A percentile compares a stretch with the other conserved stretches of the same genome.
Conservation (phyloP, 2,888 invertebrate genomes). For the Catocala fraxini region DNA sequence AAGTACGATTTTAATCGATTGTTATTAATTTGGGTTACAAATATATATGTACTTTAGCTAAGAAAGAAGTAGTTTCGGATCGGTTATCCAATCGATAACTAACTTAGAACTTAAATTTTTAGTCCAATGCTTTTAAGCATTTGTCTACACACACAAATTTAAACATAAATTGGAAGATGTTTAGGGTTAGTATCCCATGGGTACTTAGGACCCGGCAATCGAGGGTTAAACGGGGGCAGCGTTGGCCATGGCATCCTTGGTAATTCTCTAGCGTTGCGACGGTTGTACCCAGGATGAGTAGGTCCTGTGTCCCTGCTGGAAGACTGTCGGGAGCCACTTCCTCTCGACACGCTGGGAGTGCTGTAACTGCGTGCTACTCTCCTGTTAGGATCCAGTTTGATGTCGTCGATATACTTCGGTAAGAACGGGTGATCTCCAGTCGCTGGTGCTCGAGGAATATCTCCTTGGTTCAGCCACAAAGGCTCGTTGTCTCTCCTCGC, state of each 20-base stretch:
- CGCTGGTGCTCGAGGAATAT: constrained; percentile 10
- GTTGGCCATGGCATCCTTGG: constrained; percentile 11
- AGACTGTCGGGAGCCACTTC: background rate
- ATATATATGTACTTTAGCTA: no score
- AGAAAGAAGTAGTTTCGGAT: no score
- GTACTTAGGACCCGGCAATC: background rate
- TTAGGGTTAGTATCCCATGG: constrained; percentile 5
- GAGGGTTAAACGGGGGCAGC: constrained; percentile 14
- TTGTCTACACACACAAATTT: no score
- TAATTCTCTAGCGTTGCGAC: constrained; percentile 22
- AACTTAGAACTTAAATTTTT: no score
- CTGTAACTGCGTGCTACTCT: constrained; percentile 32
- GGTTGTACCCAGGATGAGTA: background rate
- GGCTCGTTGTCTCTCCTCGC: constrained; percentile 23
- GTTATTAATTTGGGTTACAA: no score
- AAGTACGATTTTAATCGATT: no score
- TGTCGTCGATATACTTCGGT: constrained; percentile 18
- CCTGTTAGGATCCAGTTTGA: constrained; percentile 13
- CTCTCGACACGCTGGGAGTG: constrained; percentile 1
- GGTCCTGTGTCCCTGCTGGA: constrained; percentile 1
- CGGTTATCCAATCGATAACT: no score
- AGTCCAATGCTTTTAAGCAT: no score
- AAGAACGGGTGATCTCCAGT: constrained; percentile 17
- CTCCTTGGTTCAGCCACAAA: constrained; percentile 17
- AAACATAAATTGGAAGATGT: no score